These are phyloP conservation scores for Todus mexicanus DNA, from an alignment of 2,797 vertebrate species.

Conservation along the genomic window DNA sequence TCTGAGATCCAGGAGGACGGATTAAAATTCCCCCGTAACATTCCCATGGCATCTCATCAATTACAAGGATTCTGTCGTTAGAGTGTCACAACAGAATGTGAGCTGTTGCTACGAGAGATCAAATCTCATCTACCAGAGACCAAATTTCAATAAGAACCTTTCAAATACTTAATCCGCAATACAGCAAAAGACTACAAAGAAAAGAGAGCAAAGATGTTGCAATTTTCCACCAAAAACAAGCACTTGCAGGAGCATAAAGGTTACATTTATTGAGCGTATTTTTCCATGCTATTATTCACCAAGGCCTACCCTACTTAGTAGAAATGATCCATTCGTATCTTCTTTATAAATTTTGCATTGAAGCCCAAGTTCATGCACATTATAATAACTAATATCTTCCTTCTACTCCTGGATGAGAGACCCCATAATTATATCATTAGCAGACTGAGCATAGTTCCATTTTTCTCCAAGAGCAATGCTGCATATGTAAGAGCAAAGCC, in stretches of 20 bases:
- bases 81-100: not conserved
- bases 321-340: not conserved
- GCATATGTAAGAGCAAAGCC: not conserved
- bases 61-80: not conserved
- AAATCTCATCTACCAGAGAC: not conserved
- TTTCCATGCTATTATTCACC: not conserved
- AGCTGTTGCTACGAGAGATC: not conserved
- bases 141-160: not conserved
- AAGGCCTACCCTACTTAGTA: not conserved
- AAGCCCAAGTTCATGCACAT: conserved; percentile 27
- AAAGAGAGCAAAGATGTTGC: not conserved
- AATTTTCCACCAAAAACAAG: not conserved
- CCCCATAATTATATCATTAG: conserved; percentile 42
- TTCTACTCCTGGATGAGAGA: not conserved
- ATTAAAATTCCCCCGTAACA: not conserved
- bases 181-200: not conserved
- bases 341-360: conserved; percentile 28
- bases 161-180: not conserved
- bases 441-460: not conserved
- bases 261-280: not conserved
- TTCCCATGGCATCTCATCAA: not conserved
- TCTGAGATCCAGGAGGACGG: not conserved
- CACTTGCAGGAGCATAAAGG: not conserved
- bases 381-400: conserved; percentile 17
- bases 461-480: not conserved